These are phyloP conservation scores for Platichthys flesus DNA, from an alignment of 2,113 vertebrate genomes.

Conservation along the genomic window DNA sequence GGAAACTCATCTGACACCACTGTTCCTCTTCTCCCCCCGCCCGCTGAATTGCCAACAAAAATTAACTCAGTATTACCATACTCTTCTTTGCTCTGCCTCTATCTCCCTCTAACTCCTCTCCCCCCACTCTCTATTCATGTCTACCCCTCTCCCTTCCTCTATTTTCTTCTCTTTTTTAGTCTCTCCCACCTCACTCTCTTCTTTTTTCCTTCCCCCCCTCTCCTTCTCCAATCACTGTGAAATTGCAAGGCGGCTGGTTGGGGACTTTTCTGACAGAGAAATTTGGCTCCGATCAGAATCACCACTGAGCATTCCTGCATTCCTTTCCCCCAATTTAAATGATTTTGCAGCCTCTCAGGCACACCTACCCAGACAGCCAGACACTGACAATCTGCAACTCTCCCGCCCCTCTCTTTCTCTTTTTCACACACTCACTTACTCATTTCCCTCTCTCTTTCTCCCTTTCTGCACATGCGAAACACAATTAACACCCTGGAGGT, in stretches of 20 bases:
- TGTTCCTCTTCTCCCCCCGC: not conserved
- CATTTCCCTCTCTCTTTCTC: constrained; percentile 11
- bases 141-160: constrained; percentile 21
- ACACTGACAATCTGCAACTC: constrained; percentile 38
- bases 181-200: constrained; percentile 31
- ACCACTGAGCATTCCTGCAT: constrained; percentile 63
- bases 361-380: constrained; percentile 56
- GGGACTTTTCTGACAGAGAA: constrained; percentile 70
- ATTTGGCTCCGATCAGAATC: constrained; percentile 73
- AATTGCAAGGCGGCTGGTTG: constrained; percentile 70
- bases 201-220: constrained; percentile 15
- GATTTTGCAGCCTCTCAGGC: constrained; percentile 61
- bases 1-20: constrained; percentile 32
- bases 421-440: constrained; percentile 16
- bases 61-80: constrained; percentile 51
- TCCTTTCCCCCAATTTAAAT: constrained; percentile 71
- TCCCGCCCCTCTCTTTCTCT: constrained; percentile 32
- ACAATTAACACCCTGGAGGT: constrained; percentile 19
- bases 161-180: constrained; percentile 36
- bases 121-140: constrained; percentile 36
- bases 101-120: constrained; percentile 32
- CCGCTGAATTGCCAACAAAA: constrained; percentile 45
- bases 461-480: constrained; percentile 15
- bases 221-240: constrained; percentile 77
- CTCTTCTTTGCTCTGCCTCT: constrained; percentile 21